phyloP scores from a whole-genome alignment of 2,113 vertebrate genomes.

The Chaetodon trifascialis region DNA sequence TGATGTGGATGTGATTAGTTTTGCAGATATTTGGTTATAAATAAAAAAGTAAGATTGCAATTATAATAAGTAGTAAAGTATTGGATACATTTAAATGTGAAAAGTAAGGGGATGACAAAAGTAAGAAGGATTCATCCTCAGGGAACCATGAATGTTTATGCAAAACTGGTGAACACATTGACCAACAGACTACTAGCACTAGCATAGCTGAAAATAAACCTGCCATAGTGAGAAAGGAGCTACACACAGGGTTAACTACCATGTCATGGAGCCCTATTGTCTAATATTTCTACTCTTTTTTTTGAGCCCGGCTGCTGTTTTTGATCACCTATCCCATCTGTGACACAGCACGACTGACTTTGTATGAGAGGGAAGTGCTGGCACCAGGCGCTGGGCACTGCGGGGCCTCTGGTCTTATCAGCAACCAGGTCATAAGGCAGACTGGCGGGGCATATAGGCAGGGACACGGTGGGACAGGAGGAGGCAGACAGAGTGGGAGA shows the following conservation, averaged over 20 bases:
- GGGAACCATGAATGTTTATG: no score
- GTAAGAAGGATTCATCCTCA: no score
- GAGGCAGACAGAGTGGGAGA: slow-evolving; percentile 54
- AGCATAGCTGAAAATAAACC: not conserved
- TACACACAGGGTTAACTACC: slow-evolving; percentile 14
- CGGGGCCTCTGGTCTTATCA: slow-evolving; percentile 80
- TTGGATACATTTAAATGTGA: no score
- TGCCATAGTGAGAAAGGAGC: slow-evolving; percentile 23
- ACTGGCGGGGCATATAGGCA: slow-evolving; percentile 62
- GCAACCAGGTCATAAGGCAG: slow-evolving; percentile 73
- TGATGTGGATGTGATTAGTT: no score
- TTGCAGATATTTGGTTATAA: no score
- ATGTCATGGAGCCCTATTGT: slow-evolving; percentile 62
- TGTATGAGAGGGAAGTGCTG: slow-evolving; percentile 75
- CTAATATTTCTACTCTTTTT: slow-evolving; percentile 47
- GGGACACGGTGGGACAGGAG: slow-evolving; percentile 57
- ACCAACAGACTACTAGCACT: no score
- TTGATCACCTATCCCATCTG: slow-evolving; percentile 73
- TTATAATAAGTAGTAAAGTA: no score
- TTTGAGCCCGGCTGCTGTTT: slow-evolving; percentile 62
- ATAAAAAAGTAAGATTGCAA: no score
- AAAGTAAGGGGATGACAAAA: no score
- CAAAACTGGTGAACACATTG: no score
- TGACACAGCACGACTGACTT: slow-evolving; percentile 65
- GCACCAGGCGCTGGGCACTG: slow-evolving; percentile 71